Evolutionary conservation across 2,113 vertebrate genomes (phyloP).

Genomic region (Benitochromis conjunctus): DNA sequence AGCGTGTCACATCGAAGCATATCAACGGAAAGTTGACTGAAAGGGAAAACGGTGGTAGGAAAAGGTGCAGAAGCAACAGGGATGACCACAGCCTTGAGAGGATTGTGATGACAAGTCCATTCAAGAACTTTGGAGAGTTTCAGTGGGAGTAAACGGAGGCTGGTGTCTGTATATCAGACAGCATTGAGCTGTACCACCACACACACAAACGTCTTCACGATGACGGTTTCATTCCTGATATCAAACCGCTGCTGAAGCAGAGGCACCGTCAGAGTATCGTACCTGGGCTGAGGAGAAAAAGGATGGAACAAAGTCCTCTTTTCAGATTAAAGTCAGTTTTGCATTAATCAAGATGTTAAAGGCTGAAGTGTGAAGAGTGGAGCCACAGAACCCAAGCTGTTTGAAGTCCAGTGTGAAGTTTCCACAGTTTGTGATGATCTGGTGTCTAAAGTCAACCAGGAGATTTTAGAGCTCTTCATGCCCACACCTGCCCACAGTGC

Average conservation of each 20-base stretch:
- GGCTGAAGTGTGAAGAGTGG: not conserved
- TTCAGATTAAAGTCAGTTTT: not conserved
- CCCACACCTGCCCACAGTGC: too few relatives aligned
- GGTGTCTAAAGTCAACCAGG: not conserved
- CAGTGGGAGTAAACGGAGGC: accelerated
- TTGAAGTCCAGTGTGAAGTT: not conserved
- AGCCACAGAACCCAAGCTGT: too few relatives aligned
- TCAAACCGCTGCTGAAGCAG: not conserved
- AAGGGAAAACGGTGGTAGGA: not conserved
- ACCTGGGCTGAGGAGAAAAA: not conserved
- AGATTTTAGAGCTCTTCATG: not conserved
- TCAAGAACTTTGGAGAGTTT: not conserved
- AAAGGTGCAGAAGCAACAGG: not conserved
- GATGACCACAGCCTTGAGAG: not conserved
- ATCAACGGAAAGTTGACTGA: not conserved
- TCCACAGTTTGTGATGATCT: not conserved
- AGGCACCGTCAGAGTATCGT: not conserved
- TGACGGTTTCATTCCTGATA: not conserved
- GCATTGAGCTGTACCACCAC: too few relatives aligned
- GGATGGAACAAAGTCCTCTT: not conserved
- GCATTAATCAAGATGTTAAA: accelerated
- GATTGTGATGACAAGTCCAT: not conserved
- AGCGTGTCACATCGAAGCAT: not conserved
- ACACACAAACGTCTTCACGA: not conserved
- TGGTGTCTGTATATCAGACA: not conserved